A percentile compares a stretch with the other conserved stretches of the same genome.
phyloP scores from a whole-genome alignment of 2,797 vertebrate genomes.

The Pteropus rufus region DNA sequence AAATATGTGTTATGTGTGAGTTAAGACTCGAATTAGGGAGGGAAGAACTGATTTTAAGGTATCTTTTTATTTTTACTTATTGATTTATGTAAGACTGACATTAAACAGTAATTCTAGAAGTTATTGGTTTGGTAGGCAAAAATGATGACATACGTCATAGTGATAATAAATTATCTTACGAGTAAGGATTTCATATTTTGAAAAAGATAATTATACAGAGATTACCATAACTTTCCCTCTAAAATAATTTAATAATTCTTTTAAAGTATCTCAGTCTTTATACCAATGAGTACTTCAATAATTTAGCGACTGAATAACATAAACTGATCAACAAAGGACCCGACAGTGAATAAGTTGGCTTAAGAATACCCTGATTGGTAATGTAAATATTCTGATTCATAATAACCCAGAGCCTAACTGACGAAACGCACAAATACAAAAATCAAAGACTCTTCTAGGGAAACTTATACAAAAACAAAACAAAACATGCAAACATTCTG shows the following conservation, averaged over 20 bases:
- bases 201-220: constrained; percentile 10
- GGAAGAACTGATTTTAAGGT: neutral
- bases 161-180: constrained; percentile 3
- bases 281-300: neutral
- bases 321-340: neutral
- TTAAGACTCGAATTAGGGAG: neutral
- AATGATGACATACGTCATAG: neutral
- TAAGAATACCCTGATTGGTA: neutral
- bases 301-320: neutral
- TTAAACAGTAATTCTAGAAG: constrained; percentile 21
- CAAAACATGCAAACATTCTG: neutral
- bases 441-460: neutral
- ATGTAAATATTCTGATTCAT: neutral
- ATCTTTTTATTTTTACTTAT: neutral
- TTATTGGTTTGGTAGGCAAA: constrained; percentile 20
- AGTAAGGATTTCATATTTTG: constrained; percentile 17
- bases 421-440: constrained; percentile 22
- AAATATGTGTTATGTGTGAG: neutral
- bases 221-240: neutral
- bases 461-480: neutral
- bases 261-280: constrained; percentile 23
- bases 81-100: neutral
- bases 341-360: neutral
- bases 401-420: neutral
- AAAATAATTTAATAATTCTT: neutral